These are phyloP conservation scores for Harpalus rubripes DNA, from an alignment of 2,888 invertebrate species.

Conservation along the genomic window DNA sequence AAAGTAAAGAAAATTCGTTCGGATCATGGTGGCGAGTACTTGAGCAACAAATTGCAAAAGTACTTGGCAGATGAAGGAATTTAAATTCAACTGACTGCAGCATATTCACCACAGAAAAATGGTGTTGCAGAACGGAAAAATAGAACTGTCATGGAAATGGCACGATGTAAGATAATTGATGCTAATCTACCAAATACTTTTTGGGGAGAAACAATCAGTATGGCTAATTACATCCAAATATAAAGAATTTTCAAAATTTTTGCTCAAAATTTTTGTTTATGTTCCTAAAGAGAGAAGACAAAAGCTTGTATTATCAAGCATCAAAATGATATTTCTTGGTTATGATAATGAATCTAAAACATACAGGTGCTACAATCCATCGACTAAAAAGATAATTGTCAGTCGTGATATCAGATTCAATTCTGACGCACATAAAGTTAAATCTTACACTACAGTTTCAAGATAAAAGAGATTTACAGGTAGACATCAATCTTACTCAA, in stretches of 20 bases:
- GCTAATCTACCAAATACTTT: constrained; percentile 51
- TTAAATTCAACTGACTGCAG: constrained; percentile 66
- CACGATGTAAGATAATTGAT: constrained; percentile 61
- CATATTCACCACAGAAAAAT: constrained; percentile 71
- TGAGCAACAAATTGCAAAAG: constrained; percentile 66
- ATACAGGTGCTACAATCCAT: too few relatives aligned
- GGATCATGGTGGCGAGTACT: constrained; percentile 71
- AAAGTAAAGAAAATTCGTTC: constrained; percentile 69
- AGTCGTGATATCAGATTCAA: constrained; percentile 21
- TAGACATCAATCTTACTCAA: constrained; percentile 2
- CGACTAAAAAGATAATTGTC: too few relatives aligned
- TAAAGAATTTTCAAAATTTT: constrained; percentile 19
- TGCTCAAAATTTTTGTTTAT: constrained; percentile 60
- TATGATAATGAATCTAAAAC: too few relatives aligned
- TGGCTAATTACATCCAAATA: constrained; percentile 57
- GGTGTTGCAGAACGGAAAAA: constrained; percentile 70
- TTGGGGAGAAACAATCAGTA: constrained; percentile 63
- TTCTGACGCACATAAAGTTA: constrained; percentile 5
- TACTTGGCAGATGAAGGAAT: constrained; percentile 71
- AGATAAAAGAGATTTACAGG: not conserved
- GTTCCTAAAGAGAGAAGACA: constrained; percentile 67
- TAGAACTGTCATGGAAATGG: constrained; percentile 69
- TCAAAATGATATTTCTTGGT: too few relatives aligned
- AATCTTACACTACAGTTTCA: constrained; percentile 4
- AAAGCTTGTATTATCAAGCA: constrained; percentile 68